Conservation (phyloP, 92 coral and sea anemone species). For the Palythoa grandis region DNA sequence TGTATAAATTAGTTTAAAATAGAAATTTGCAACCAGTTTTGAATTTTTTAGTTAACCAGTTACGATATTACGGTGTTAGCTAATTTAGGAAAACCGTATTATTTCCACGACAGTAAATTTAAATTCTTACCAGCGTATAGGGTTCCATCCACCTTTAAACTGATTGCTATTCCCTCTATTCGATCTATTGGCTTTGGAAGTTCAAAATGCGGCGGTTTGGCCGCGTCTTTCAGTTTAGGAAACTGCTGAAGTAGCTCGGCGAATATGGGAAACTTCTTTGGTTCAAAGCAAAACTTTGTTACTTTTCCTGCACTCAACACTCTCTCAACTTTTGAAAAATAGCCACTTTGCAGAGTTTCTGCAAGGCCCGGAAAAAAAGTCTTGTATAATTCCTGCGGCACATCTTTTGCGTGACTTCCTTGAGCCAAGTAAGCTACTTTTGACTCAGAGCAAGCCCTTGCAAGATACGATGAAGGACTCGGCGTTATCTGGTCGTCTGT, state of each 20-base stretch:
- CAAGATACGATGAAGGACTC: conserved; percentile 23
- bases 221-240: conserved; percentile 55
- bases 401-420: conserved; percentile 41
- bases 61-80: background rate
- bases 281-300: conserved; percentile 72
- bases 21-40: too few relatives aligned
- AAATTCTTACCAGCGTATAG: conserved; percentile 46
- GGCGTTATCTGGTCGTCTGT: conserved; percentile 18
- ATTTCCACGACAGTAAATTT: too few relatives aligned
- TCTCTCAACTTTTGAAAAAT: conserved; percentile 59
- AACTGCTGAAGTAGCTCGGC: conserved; percentile 65
- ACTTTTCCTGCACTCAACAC: conserved; percentile 21
- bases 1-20: too few relatives aligned
- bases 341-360: conserved; percentile 58
- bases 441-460: conserved; percentile 45
- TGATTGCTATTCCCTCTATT: conserved; percentile 53
- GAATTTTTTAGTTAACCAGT: too few relatives aligned
- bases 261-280: conserved; percentile 62
- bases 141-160: conserved; percentile 53
- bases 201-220: conserved; percentile 54
- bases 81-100: too few relatives aligned
- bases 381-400: conserved; percentile 37
- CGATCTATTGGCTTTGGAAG: conserved; percentile 47
- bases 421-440: conserved; percentile 56
- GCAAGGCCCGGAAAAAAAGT: conserved; percentile 51